phyloP scores from a whole-genome alignment of 1,140 invertebrate genomes.

The Drosophila bifasciata region DNA sequence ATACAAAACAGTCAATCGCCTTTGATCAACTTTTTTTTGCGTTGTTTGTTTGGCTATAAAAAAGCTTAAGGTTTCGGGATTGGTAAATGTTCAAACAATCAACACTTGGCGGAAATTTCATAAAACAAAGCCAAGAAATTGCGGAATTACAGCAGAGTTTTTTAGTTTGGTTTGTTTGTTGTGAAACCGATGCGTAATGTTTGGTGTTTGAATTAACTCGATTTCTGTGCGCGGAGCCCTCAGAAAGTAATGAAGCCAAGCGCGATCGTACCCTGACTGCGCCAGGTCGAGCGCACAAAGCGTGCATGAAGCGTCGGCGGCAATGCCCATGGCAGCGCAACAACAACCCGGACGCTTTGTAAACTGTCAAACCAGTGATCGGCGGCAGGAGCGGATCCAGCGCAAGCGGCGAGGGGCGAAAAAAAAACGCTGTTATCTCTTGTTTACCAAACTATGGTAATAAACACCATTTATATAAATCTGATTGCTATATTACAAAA shows the following conservation, averaged over 20 bases:
- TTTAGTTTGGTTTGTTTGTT: conserved; percentile 5
- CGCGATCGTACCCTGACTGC: conserved; percentile 73
- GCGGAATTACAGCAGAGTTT: no score
- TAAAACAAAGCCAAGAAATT: no score
- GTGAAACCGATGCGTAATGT: conserved; percentile 11
- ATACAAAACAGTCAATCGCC: neutral
- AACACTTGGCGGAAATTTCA: no score
- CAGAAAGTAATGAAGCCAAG: conserved; percentile 60
- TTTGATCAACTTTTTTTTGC: neutral
- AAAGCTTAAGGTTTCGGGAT: no score
- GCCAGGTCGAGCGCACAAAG: conserved; percentile 47
- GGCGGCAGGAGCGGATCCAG: conserved; percentile 27
- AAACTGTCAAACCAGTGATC: conserved; percentile 44
- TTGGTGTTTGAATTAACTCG: neutral
- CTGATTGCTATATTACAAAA: no score
- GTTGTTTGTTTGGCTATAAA: neutral
- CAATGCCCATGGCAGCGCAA: conserved; percentile 44
- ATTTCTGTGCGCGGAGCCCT: conserved; percentile 30
- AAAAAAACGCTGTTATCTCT: no score
- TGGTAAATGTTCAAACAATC: no score
- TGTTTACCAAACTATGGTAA: no score
- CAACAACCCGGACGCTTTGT: conserved; percentile 40
- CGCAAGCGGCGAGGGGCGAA: conserved; percentile 1
- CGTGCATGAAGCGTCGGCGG: conserved; percentile 47
- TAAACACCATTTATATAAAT: no score